Percentiles rank a stretch among this genome's conserved stretches.
Evolutionary conservation across 2,797 vertebrate genomes (phyloP).

Genomic region (Crenichthys baileyi): DNA sequence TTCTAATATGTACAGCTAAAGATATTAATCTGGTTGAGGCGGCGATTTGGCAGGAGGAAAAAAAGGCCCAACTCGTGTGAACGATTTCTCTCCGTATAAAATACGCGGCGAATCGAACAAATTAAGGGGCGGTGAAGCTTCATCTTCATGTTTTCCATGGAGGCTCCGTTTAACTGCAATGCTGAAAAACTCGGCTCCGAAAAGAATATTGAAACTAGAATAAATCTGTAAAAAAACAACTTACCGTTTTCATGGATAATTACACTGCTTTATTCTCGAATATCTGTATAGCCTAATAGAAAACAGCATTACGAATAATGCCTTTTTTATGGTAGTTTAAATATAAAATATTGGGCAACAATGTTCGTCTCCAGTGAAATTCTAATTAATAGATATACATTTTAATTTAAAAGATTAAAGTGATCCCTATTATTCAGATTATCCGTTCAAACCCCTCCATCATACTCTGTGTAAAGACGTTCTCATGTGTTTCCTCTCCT

Average conservation of each 20-base stretch:
- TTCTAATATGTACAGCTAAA: slow-evolving; percentile 13
- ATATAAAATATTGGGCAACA: background rate
- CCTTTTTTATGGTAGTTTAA: background rate
- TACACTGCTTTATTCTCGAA: slow-evolving; percentile 34
- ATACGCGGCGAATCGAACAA: slow-evolving; percentile 17
- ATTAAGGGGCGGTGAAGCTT: slow-evolving; percentile 12
- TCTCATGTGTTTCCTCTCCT: slow-evolving; percentile 41
- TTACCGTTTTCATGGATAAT: slow-evolving; percentile 9
- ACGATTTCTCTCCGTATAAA: slow-evolving; percentile 19
- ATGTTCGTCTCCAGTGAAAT: background rate
- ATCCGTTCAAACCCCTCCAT: background rate
- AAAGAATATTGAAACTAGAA: background rate
- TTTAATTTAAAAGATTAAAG: slow-evolving; percentile 8
- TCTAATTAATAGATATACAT: background rate
- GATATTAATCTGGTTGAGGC: slow-evolving; percentile 32
- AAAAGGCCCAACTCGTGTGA: slow-evolving; percentile 23
- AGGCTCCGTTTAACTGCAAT: background rate
- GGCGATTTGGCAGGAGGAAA: background rate
- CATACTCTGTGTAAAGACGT: background rate
- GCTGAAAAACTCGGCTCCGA: background rate
- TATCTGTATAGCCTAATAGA: background rate
- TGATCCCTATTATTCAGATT: slow-evolving; percentile 2
- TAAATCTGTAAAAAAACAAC: background rate
- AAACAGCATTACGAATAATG: background rate
- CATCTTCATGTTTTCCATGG: background rate